These are phyloP conservation scores for Todus mexicanus DNA, from an alignment of 2,797 vertebrate species.

Conservation along the genomic window DNA sequence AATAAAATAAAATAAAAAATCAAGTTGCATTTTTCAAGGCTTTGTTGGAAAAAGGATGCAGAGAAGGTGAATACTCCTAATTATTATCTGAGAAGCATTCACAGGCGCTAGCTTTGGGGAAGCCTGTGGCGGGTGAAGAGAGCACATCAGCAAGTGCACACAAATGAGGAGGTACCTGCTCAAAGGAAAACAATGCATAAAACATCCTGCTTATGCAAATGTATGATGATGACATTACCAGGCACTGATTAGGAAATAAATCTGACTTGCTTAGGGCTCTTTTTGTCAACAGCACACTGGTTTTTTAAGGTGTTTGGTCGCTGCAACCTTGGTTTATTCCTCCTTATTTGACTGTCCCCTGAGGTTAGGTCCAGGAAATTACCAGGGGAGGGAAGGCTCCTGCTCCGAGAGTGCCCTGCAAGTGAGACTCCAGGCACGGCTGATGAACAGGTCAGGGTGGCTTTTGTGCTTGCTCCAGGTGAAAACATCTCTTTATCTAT, in stretches of 20 bases:
- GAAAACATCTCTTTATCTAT: not conserved
- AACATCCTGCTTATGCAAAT: slow-evolving; percentile 30
- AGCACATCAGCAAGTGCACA: not conserved
- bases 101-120: slow-evolving; percentile 48
- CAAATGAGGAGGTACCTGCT: not conserved
- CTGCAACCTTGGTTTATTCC: not conserved
- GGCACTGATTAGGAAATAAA: slow-evolving; percentile 47
- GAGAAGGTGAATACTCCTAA: slow-evolving; percentile 22
- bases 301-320: not conserved
- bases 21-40: not conserved
- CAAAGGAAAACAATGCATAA: slow-evolving; percentile 30
- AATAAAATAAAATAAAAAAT: too few species aligned
- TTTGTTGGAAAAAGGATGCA: not conserved
- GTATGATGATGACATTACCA: slow-evolving; percentile 42
- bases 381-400: not conserved
- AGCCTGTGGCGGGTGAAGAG: slow-evolving; percentile 32
- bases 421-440: not conserved
- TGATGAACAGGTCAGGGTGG: not conserved
- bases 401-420: not conserved
- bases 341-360: not conserved
- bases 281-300: not conserved
- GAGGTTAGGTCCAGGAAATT: not conserved
- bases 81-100: slow-evolving; percentile 26
- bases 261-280: not conserved
- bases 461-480: not conserved